Percentiles rank a stretch among this genome's conserved stretches.
These are phyloP conservation scores for Drosophila nebulosa DNA, from an alignment of 1,140 invertebrate species.

Conservation along the genomic window DNA sequence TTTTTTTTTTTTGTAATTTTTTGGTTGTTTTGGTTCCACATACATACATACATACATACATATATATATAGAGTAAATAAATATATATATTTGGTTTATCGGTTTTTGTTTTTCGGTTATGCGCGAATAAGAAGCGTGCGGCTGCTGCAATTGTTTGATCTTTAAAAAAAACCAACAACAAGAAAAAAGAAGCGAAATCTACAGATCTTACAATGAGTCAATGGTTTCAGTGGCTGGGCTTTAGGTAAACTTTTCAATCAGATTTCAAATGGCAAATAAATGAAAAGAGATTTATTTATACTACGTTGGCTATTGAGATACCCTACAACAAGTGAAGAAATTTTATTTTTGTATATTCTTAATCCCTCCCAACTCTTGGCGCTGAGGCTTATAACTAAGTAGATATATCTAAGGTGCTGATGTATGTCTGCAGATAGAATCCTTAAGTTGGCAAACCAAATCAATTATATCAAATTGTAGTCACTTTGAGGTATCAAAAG, in stretches of 20 bases:
- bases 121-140: constrained; percentile 34
- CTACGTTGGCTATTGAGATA: not conserved
- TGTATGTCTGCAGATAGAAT: too few relatives aligned
- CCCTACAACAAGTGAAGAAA: not conserved
- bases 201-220: constrained; percentile 44
- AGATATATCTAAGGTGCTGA: too few relatives aligned
- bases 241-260: constrained; percentile 61
- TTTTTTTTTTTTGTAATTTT: constrained; percentile 51
- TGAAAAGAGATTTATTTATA: not conserved
- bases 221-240: constrained; percentile 63
- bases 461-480: too few relatives aligned
- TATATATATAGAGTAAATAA: too few relatives aligned
- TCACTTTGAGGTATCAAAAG: too few relatives aligned
- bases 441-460: too few relatives aligned
- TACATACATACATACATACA: too few relatives aligned
- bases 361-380: too few relatives aligned
- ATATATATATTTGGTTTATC: constrained; percentile 20
- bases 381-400: too few relatives aligned
- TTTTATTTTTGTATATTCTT: not conserved
- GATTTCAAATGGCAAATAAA: constrained; percentile 13
- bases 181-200: not conserved
- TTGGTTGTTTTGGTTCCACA: constrained; percentile 44
- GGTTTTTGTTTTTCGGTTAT: constrained; percentile 3
- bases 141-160: constrained; percentile 25
- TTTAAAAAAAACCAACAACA: constrained; percentile 7